phyloP scores from a whole-genome alignment of 2,113 vertebrate genomes.

The Arenaria interpres region DNA sequence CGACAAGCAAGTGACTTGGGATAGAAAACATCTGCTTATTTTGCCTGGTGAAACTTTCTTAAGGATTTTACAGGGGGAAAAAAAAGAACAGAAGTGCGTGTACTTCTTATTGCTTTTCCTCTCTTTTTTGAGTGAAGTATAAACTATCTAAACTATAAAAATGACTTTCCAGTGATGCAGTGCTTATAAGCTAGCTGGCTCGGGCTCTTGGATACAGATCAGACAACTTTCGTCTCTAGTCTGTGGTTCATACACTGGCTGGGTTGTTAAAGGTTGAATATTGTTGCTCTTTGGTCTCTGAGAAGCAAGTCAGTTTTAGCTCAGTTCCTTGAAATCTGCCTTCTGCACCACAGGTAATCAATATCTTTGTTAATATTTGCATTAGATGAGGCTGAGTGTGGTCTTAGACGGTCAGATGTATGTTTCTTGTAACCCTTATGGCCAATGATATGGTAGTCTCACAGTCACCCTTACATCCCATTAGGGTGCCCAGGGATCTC shows the following conservation, averaged over 20 bases:
- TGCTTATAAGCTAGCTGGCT: not conserved
- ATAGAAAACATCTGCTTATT: not conserved
- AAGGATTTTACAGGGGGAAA: not conserved
- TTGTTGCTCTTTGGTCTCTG: not conserved
- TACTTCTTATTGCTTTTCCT: not conserved
- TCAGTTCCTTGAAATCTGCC: not conserved
- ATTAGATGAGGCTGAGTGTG: not conserved
- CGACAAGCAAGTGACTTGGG: not conserved
- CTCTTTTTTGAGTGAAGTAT: not conserved
- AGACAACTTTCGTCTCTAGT: not conserved
- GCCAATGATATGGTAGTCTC: not conserved
- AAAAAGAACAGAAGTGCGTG: not conserved
- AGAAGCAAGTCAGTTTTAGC: not conserved
- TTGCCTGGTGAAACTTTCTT: not conserved
- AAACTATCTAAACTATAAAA: not conserved
- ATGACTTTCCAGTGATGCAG: not conserved
- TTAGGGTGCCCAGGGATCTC: not conserved
- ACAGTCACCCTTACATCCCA: accelerated
- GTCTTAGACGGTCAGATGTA: not conserved
- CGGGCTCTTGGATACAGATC: not conserved
- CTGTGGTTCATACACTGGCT: not conserved
- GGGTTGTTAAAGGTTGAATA: not conserved
- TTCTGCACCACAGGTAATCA: not conserved
- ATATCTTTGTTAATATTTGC: not conserved
- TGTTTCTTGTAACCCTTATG: not conserved